A percentile compares a stretch with the other conserved stretches of the same genome.
Evolutionary conservation across 2,113 vertebrate genomes (phyloP).

Genomic region (Connochaetes taurinus): DNA sequence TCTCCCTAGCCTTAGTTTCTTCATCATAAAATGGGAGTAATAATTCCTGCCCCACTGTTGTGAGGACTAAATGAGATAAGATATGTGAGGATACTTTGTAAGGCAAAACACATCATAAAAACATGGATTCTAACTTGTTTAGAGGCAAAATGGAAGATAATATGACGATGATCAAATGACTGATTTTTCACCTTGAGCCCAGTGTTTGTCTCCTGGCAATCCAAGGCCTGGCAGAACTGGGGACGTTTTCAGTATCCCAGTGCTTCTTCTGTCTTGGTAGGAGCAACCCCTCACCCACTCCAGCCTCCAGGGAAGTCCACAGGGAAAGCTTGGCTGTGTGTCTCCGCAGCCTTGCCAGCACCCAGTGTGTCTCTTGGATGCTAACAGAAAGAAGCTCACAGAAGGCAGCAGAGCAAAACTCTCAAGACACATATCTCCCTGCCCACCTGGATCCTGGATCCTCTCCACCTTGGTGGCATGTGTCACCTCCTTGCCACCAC

Average conservation of each 20-base stretch:
- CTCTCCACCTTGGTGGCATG: rapidly evolving
- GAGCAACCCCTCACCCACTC: neutral
- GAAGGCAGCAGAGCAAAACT: neutral
- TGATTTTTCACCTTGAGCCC: neutral
- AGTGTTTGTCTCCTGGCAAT: neutral
- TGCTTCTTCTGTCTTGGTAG: neutral
- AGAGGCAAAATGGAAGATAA: neutral
- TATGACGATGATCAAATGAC: neutral
- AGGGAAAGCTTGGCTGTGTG: neutral
- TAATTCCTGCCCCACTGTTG: neutral
- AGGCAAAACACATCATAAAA: neutral
- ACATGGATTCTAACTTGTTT: neutral
- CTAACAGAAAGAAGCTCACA: neutral
- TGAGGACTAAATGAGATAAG: neutral
- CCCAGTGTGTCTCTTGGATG: neutral
- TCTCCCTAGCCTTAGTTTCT: neutral
- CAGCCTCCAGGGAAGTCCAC: neutral
- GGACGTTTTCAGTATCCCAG: neutral
- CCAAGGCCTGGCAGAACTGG: neutral
- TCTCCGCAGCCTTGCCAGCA: neutral
- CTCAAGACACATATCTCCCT: neutral
- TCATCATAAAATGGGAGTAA: neutral
- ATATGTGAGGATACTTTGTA: neutral
- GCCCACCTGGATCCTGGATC: neutral
- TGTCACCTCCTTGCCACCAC: rapidly evolving